A percentile compares a stretch with the other conserved stretches of the same genome.
Conservation (phyloP, 2,113 vertebrate species). For the Tinamus guttatus region DNA sequence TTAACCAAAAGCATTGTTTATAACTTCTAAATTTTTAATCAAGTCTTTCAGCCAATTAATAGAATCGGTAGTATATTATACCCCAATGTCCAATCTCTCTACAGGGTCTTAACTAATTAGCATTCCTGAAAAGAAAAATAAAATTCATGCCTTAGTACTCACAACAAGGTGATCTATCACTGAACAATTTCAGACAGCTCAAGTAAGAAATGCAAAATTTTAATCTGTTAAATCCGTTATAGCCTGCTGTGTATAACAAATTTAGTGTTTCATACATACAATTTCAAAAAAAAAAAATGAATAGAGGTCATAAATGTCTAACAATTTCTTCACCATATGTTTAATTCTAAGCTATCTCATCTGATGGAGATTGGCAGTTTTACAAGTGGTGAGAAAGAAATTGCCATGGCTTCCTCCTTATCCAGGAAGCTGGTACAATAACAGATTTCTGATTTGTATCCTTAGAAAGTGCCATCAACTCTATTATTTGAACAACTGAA, state of each 20-base stretch:
- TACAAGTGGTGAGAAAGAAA: background rate
- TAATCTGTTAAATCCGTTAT: background rate
- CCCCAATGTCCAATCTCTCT: background rate
- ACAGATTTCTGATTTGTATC: background rate
- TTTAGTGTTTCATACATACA: background rate
- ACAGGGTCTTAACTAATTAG: background rate
- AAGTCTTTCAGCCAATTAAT: background rate
- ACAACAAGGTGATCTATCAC: background rate
- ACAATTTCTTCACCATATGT: background rate
- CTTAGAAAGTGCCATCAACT: background rate
- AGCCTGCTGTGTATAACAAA: background rate
- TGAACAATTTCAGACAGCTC: background rate
- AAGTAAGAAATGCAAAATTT: background rate
- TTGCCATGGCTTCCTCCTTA: background rate
- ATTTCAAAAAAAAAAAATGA: background rate
- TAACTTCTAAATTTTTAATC: slow-evolving; percentile 4
- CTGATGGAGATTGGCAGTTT: background rate
- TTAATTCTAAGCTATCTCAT: background rate
- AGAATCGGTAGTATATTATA: background rate
- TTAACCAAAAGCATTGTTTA: background rate
- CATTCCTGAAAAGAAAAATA: background rate
- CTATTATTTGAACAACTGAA: background rate
- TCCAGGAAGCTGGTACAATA: background rate
- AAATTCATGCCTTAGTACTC: background rate
- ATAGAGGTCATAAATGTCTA: background rate